These are phyloP conservation scores for Pandemis cinnamomeana DNA, from an alignment of 2,888 invertebrate genomes.

Conservation along the genomic window DNA sequence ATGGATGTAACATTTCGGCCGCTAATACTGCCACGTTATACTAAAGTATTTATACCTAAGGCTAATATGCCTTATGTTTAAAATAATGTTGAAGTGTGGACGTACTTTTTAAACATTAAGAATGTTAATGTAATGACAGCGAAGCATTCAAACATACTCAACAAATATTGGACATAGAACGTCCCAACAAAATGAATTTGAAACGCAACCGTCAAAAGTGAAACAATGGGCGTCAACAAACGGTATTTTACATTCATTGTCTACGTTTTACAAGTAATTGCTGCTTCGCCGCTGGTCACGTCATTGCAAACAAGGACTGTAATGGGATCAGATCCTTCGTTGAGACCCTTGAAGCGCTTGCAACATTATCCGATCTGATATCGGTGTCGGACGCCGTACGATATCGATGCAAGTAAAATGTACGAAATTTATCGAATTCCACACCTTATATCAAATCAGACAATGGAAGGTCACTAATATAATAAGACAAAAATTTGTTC, in stretches of 20 bases:
- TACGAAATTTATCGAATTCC: too few species aligned
- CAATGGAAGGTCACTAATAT: too few species aligned
- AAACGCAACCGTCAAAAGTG: constrained; percentile 27
- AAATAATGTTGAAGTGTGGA: too few species aligned
- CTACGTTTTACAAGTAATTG: constrained; percentile 33
- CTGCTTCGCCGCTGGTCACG: constrained; percentile 19
- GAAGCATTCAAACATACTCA: not conserved
- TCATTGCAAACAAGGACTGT: constrained; percentile 18
- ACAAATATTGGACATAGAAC: constrained; percentile 10
- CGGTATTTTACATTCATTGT: constrained; percentile 30
- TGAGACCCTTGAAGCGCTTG: not conserved
- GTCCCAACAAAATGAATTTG: constrained; percentile 28
- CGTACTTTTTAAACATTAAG: not conserved
- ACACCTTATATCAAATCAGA: too few species aligned
- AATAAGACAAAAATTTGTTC: too few species aligned
- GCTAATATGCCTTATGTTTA: too few species aligned
- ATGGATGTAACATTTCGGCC: too few species aligned
- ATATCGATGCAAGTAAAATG: too few species aligned
- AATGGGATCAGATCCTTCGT: constrained; percentile 17
- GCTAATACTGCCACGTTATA: too few species aligned
- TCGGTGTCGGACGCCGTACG: too few species aligned
- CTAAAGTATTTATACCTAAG: too few species aligned
- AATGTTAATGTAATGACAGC: not conserved
- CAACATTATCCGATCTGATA: not conserved
- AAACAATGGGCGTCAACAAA: constrained; percentile 31